Evolutionary conservation across 2,113 vertebrate genomes (phyloP), one percentile per base, ranked within the genome.

Genomic region (Vidua macroura): DNA sequence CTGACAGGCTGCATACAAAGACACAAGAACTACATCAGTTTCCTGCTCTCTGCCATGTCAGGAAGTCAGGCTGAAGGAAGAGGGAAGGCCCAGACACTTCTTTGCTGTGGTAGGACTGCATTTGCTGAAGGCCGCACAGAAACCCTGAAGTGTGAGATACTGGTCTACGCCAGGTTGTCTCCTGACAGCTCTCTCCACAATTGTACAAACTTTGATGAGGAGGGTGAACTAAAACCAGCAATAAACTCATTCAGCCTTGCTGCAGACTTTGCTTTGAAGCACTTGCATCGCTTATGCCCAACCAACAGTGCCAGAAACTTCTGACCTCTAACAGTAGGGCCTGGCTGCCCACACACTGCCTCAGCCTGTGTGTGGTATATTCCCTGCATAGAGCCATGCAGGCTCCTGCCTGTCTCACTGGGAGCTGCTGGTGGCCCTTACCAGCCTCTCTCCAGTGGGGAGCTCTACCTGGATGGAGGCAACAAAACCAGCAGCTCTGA

Each of bases 281-380:
- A 12, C 28, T 44, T 16, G 6, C 0, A 7, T 74, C 0, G 0
- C 43, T 67, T 88, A 21, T 46, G 13, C 49, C 51, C 56, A 33
- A n/a, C 44, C 43, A 51, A 15, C 35, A 16, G 58, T 1, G 9
- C 64, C 3, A 60, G 8, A 53, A 66, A 48, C 49, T 51, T 33
- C 52, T 16, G n/a, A 12, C 53, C 75, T 41, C 60, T 18, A 41
- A 20, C 25, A 89, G 63, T 1, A 56, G 64, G 35, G 39, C 58
- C 72, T 2, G 12, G 53, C 30, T 89, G 72, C 67, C 28, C 19
- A 11, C n/a, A 44, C 55, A 15, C 14, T 0, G 0, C 8, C 14
- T 11, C 2, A 60, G 49, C 39, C 59, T 7, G 4, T 18, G 4
- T 18, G 23, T 5, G 24, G 23, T 11, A 24, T 35, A 3, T 33